These are phyloP conservation scores for Ceyx erithaca DNA, from an alignment of 2,797 vertebrate species.

Conservation along the genomic window DNA sequence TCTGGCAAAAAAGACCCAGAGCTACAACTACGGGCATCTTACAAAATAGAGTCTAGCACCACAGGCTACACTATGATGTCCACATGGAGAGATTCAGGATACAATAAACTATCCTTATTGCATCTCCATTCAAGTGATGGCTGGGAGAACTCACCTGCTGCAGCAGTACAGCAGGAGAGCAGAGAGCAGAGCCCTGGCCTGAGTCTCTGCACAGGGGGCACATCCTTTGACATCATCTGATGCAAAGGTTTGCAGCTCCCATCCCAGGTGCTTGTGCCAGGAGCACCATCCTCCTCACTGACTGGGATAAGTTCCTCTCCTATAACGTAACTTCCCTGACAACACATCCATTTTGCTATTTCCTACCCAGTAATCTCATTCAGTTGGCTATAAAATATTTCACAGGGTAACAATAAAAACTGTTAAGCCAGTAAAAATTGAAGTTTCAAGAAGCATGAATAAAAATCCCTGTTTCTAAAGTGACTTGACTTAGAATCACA, in stretches of 20 bases:
- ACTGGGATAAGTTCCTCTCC: not conserved
- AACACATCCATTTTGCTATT: not conserved
- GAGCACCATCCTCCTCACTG: not conserved
- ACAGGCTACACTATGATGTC: not conserved
- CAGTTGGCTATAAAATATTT: not conserved
- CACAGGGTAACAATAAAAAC: not conserved
- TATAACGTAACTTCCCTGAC: not conserved
- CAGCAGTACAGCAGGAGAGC: not conserved
- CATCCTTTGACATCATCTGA: not conserved
- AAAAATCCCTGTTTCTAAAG: not conserved
- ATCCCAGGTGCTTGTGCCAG: not conserved
- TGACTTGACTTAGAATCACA: not conserved
- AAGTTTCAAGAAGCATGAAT: not conserved
- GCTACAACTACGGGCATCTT: not conserved
- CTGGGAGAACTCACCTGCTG: not conserved
- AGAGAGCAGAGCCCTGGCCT: not conserved
- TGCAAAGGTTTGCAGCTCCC: not conserved
- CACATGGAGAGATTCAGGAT: not conserved
- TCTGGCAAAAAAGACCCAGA: not conserved
- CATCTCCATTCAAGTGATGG: not conserved
- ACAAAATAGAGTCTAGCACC: not conserved
- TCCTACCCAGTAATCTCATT: not conserved
- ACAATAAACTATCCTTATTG: rapidly evolving
- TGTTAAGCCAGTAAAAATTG: not conserved
- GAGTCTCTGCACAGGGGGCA: not conserved